Evolutionary conservation across 1,140 invertebrate species (phyloP).

Genomic region (Danaus plexippus): DNA sequence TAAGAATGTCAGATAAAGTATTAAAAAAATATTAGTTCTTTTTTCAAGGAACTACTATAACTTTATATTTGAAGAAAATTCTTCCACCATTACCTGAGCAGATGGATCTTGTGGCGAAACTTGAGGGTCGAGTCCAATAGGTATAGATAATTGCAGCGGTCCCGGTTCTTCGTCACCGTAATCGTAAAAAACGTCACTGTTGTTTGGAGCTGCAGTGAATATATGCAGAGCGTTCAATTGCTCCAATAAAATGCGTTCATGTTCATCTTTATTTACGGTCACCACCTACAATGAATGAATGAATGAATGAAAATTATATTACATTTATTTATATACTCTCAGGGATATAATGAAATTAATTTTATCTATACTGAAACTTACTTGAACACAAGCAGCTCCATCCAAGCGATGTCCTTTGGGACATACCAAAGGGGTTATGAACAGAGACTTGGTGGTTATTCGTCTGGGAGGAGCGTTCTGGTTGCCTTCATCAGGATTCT

Average conservation of each 20-base stretch:
- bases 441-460: slow-evolving; percentile 62
- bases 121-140: slow-evolving; percentile 50
- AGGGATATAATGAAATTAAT: not conserved
- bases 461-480: slow-evolving; percentile 53
- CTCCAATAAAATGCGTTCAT: slow-evolving; percentile 53
- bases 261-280: slow-evolving; percentile 54
- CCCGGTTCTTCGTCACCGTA: slow-evolving; percentile 58
- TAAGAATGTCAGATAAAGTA: too few relatives aligned
- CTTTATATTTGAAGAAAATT: not conserved
- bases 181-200: slow-evolving; percentile 50
- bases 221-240: slow-evolving; percentile 43
- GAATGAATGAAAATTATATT: not conserved
- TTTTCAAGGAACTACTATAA: not conserved
- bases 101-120: slow-evolving; percentile 46
- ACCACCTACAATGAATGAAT: slow-evolving; percentile 44
- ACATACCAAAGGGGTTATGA: slow-evolving; percentile 57
- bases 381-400: slow-evolving; percentile 56
- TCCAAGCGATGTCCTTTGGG: slow-evolving; percentile 58
- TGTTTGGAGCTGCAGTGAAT: slow-evolving; percentile 45
- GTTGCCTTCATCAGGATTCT: slow-evolving; percentile 53
- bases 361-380: slow-evolving; percentile 16
- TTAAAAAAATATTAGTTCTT: too few relatives aligned
- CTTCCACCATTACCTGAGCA: slow-evolving; percentile 35
- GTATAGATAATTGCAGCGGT: slow-evolving; percentile 55
- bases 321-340: not conserved